Percentiles rank a stretch among this genome's conserved stretches.
phyloP scores from a whole-genome alignment of 2,797 vertebrate genomes.

The Melopsittacus undulatus region DNA sequence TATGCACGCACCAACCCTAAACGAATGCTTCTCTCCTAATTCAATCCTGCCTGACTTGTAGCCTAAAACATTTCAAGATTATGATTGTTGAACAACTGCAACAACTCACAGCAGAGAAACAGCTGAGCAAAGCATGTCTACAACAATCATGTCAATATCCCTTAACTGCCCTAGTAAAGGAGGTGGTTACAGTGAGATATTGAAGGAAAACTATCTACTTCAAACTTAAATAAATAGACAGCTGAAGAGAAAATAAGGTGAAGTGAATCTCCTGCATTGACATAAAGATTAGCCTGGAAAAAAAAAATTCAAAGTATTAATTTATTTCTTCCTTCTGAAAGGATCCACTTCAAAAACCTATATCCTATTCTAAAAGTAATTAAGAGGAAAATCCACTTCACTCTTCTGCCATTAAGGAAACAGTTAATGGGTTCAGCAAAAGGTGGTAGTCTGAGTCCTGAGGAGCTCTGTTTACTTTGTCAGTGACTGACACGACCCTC shows the following conservation, averaged over 20 bases:
- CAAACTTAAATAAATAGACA: not conserved
- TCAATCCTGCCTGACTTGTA: not conserved
- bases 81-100: not conserved
- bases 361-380: conserved; percentile 9
- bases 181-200: conserved; percentile 1
- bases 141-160: not conserved
- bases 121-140: not conserved
- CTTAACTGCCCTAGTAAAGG: not conserved
- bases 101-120: not conserved
- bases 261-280: not conserved
- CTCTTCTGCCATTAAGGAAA: conserved; percentile 65
- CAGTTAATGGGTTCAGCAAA: conserved; percentile 35
- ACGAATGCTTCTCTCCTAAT: not conserved
- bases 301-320: not conserved
- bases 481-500: not conserved
- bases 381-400: conserved; percentile 65
- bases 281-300: not conserved
- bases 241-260: not conserved
- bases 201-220: not conserved
- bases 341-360: not conserved
- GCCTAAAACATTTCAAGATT: not conserved
- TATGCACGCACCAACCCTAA: not conserved
- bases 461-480: conserved; percentile 52
- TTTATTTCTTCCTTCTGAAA: not conserved
- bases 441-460: conserved; percentile 34